Evolutionary conservation across 2,113 vertebrate species (phyloP).

Genomic region (Pithys albifrons): DNA sequence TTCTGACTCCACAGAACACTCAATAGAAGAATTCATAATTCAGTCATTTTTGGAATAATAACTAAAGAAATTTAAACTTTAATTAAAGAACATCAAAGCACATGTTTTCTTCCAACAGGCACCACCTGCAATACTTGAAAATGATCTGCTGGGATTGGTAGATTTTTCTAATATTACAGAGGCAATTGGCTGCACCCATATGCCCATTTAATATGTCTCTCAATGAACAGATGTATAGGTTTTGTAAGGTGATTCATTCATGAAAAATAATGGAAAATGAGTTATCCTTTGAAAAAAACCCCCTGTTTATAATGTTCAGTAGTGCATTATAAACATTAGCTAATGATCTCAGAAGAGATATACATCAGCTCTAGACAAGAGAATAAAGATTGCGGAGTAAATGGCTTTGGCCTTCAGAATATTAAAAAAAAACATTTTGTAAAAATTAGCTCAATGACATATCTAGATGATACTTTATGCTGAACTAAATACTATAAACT

Average conservation of each 20-base stretch:
- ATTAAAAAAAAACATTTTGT: conserved; percentile 34
- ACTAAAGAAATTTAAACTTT: conserved; percentile 49
- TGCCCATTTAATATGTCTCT: conserved; percentile 42
- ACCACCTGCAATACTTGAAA: conserved; percentile 58
- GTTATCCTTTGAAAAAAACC: conserved; percentile 25
- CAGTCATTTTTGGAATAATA: conserved; percentile 23
- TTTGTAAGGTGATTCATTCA: conserved; percentile 34
- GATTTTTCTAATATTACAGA: conserved; percentile 40
- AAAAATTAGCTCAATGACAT: conserved; percentile 45
- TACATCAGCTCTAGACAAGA: not conserved
- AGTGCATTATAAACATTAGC: conserved; percentile 13
- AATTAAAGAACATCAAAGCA: conserved; percentile 61
- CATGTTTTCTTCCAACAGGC: conserved; percentile 49
- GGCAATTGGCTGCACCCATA: conserved; percentile 26
- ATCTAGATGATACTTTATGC: conserved; percentile 51
- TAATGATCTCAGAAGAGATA: conserved; percentile 31
- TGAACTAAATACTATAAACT: conserved; percentile 48
- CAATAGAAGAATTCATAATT: not conserved
- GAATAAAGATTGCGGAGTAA: conserved; percentile 29
- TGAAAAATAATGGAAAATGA: conserved; percentile 51
- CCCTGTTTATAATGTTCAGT: conserved; percentile 16
- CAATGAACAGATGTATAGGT: conserved; percentile 12
- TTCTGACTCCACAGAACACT: not conserved
- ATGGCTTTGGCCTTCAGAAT: conserved; percentile 27
- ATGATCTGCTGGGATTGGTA: conserved; percentile 41